Percentiles rank a stretch among this genome's conserved stretches.
Conservation (phyloP, 2,797 vertebrate genomes). For the Crocodylus rhombifer region DNA sequence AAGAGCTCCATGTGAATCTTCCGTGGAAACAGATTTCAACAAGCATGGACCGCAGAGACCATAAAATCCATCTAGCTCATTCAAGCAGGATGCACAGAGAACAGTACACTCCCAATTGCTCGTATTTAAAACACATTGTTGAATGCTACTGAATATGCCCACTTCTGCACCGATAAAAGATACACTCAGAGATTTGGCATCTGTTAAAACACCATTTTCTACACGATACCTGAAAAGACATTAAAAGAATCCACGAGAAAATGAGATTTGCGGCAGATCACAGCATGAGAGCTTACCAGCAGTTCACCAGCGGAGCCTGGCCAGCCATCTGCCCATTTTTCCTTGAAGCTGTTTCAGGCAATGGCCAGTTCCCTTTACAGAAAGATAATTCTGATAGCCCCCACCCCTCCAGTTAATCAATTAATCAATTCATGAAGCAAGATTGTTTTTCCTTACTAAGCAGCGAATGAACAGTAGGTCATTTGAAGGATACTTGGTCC, state of each 20-base stretch:
- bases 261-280: neutral
- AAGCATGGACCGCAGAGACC: neutral
- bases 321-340: constrained; percentile 78
- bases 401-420: constrained; percentile 46
- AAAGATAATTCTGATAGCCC: constrained; percentile 33
- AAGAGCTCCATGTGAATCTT: neutral
- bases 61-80: constrained; percentile 27
- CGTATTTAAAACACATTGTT: neutral
- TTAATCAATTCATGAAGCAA: constrained; percentile 64
- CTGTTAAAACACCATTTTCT: constrained; percentile 56
- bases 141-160: neutral
- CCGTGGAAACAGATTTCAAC: neutral
- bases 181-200: neutral
- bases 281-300: constrained; percentile 52
- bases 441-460: constrained; percentile 60
- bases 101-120: neutral
- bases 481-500: constrained; percentile 75
- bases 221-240: constrained; percentile 13
- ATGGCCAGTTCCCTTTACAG: neutral
- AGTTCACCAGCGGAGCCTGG: constrained; percentile 77
- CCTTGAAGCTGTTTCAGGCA: constrained; percentile 44
- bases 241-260: constrained; percentile 6
- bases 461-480: constrained; percentile 56
- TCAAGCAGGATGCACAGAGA: neutral
- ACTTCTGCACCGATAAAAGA: neutral